Evolutionary conservation across 2,797 vertebrate species (phyloP).

Genomic region (Danionella dracula): DNA sequence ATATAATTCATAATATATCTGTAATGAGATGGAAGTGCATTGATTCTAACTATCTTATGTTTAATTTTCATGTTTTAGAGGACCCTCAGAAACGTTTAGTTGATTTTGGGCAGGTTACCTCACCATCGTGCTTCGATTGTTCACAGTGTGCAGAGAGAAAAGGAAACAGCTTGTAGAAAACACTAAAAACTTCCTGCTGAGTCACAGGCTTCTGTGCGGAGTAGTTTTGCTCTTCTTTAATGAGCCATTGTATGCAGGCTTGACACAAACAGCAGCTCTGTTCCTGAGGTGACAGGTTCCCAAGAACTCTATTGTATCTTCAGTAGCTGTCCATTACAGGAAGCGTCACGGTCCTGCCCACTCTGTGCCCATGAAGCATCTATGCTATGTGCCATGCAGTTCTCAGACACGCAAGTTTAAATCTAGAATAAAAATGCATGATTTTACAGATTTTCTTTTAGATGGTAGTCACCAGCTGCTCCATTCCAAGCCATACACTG

Average conservation of each 20-base stretch:
- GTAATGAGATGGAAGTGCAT: too few species aligned
- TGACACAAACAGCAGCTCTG: neutral
- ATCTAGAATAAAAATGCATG: too few species aligned
- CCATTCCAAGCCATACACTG: too few species aligned
- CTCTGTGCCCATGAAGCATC: neutral
- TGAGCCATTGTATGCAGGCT: constrained; percentile 48
- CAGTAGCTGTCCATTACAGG: constrained; percentile 27
- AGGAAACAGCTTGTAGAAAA: constrained; percentile 49
- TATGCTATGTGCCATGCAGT: too few species aligned
- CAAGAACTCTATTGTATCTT: constrained; percentile 40
- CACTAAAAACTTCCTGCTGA: constrained; percentile 56
- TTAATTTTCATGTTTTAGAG: too few species aligned
- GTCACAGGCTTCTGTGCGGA: constrained; percentile 2
- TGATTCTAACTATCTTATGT: too few species aligned
- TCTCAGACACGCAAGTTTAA: too few species aligned
- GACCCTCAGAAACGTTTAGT: too few species aligned
- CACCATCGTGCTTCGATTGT: constrained; percentile 47
- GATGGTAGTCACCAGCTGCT: too few species aligned
- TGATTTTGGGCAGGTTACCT: neutral
- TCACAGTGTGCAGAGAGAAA: constrained; percentile 26
- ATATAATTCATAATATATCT: too few species aligned
- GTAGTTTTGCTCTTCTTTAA: constrained; percentile 35
- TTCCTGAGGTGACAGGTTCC: constrained; percentile 53
- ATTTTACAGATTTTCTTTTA: too few species aligned
- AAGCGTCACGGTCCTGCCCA: neutral